Base-by-base conservation (phyloP, 2,113 vertebrate genomes). In the Anolis sagrei region DNA sequence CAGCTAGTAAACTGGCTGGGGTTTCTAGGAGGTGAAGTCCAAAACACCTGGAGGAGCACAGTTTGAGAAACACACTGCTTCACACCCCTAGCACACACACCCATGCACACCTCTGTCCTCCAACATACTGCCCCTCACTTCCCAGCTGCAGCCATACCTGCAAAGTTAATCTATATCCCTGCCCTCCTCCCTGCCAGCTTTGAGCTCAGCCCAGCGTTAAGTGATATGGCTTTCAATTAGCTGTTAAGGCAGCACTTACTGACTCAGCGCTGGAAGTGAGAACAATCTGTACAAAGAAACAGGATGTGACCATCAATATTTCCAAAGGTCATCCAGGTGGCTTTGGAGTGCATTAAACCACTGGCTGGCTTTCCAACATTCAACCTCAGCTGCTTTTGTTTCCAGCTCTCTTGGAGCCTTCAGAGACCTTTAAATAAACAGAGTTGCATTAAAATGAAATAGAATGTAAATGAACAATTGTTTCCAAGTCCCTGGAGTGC, bases 231-330 rank as follows among this genome's bases (percentile, higher is more conserved):
- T 85, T 88, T 83, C 73, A 51, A 79, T 83, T 68, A 87, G 68
- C 73, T 75, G 29, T 86, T 61, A 72, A 23, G 10, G 19, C 32
- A 70, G 2, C 48, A 74, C 27, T 48, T 80, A 62, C 44, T 72
- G 72, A 27, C 29, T n/a, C 76, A 89, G 61, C 76, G 81, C 51
- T 78, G 61, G 76, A 86, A 81, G 21, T 81, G 66, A 49, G 61
- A 83, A 69, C 84, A 76, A 82, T 25, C 73, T 81, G 27, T 68
- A 74, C 74, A 11, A 82, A 86, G 51, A 39, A 61, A 74, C 4
- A 44, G 11, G 64, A 81, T 44, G 34, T 62, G 18, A 83, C 36
- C 90, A 91, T 70, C 44, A 86, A 79, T 82, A 58, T 92, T 82
- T 39, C 80, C 36, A 66, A 89, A 89, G 76, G 34, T 75, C 1